Conservation (phyloP, 2,888 invertebrate species). For the Slavum lentiscoides region DNA sequence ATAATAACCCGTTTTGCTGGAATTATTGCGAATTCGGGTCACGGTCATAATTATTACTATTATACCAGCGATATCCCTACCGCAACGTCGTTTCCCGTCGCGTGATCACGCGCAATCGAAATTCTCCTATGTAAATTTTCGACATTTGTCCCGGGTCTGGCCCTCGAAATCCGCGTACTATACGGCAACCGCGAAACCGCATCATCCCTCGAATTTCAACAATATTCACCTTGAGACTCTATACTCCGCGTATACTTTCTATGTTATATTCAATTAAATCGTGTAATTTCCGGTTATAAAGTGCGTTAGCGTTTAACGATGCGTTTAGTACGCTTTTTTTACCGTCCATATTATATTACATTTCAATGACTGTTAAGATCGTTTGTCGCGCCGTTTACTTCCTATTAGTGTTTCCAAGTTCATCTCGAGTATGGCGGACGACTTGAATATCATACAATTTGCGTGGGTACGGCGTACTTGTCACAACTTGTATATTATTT, state of each 20-base stretch:
- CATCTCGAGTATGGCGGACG: not conserved
- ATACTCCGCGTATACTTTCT: slow-evolving; percentile 15
- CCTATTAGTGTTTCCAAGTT: slow-evolving; percentile 46
- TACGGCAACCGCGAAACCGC: not conserved
- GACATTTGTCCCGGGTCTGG: not conserved
- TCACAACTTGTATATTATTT: not conserved
- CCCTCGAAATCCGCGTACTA: too few species aligned
- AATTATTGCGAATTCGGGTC: slow-evolving; percentile 42
- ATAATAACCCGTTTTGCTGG: slow-evolving; percentile 31
- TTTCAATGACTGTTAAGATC: slow-evolving; percentile 34
- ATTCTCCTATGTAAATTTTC: not conserved
- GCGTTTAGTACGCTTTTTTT: not conserved
- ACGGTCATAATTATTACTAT: not conserved
- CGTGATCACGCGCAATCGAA: too few species aligned
- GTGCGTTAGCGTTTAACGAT: not conserved
- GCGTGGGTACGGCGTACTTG: not conserved
- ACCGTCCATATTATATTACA: not conserved
- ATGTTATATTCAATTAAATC: slow-evolving; percentile 25
- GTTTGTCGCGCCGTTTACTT: slow-evolving; percentile 23
- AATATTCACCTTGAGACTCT: slow-evolving; percentile 14
- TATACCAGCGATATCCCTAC: not conserved
- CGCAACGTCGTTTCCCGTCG: not conserved
- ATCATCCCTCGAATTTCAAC: slow-evolving; percentile 18
- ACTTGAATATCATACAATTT: not conserved
- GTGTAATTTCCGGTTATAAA: slow-evolving; percentile 21